phyloP scores from a whole-genome alignment of 2,797 vertebrate genomes.

The Karalla daura region DNA sequence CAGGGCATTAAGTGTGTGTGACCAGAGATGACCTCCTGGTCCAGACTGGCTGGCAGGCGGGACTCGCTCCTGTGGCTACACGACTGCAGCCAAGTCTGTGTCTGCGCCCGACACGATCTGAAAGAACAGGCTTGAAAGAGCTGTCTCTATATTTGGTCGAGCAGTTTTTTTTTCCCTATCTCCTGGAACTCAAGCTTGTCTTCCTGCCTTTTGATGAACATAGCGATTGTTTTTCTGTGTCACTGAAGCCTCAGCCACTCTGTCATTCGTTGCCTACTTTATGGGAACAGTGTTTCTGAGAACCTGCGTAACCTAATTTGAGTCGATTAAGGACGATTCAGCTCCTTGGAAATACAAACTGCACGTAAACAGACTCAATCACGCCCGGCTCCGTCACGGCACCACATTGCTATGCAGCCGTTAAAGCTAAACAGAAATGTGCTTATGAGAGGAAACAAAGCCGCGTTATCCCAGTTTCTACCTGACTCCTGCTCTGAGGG shows the following conservation, averaged over 20 bases:
- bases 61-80: too few species aligned
- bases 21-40: too few species aligned
- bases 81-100: too few species aligned
- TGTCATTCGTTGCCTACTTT: background rate
- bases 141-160: too few species aligned
- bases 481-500: conserved; percentile 27
- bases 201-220: background rate
- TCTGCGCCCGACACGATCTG: too few species aligned
- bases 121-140: too few species aligned
- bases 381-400: background rate
- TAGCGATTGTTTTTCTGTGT: background rate
- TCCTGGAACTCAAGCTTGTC: background rate
- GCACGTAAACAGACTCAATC: background rate
- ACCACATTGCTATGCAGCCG: conserved; percentile 16
- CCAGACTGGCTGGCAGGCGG: too few species aligned
- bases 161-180: too few species aligned
- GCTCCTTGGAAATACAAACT: conserved; percentile 36
- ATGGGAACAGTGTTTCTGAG: conserved; percentile 3
- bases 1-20: too few species aligned
- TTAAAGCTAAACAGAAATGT: conserved; percentile 34
- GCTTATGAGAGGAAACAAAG: conserved; percentile 22
- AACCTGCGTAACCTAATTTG: conserved; percentile 25
- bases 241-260: background rate
- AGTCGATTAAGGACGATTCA: conserved; percentile 40
- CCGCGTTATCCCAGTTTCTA: conserved; percentile 19